These are phyloP conservation scores for Anguilla obscura DNA, from an alignment of 2,797 vertebrate species.

Conservation along the genomic window DNA sequence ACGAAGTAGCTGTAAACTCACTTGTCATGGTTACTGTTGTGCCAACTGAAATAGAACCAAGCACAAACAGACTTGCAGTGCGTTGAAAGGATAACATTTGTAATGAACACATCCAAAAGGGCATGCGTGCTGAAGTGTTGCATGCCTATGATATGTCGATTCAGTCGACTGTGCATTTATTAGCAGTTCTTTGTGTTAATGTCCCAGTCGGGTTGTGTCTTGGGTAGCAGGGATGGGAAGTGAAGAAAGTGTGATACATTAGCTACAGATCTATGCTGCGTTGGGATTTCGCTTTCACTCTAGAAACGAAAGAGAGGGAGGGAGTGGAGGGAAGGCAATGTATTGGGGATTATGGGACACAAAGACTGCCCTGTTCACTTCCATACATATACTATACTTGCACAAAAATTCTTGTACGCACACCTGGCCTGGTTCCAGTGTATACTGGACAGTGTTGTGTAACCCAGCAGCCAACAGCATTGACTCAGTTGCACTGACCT, in stretches of 20 bases:
- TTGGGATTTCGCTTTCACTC: background rate
- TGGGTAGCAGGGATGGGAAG: background rate
- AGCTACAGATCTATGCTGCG: background rate
- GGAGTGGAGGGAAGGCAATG: constrained; percentile 55
- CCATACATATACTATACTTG: background rate
- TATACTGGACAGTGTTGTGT: constrained; percentile 46
- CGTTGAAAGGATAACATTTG: background rate
- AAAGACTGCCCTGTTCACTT: constrained; percentile 62
- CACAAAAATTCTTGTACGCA: constrained; percentile 18
- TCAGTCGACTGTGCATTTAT: background rate
- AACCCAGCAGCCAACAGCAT: background rate
- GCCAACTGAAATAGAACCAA: background rate
- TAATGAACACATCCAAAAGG: background rate
- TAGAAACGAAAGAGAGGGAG: background rate
- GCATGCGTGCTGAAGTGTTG: background rate
- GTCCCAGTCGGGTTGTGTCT: background rate
- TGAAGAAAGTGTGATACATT: background rate
- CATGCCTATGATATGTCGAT: background rate
- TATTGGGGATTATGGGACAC: constrained; percentile 65
- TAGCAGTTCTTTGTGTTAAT: background rate
- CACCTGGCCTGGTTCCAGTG: constrained; percentile 51
- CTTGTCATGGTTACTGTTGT: constrained; percentile 11
- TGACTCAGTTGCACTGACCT: background rate
- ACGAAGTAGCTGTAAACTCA: background rate
- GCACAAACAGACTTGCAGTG: background rate